Conservation (phyloP, 2,797 vertebrate genomes). For the Kryptopterus vitreolus region DNA sequence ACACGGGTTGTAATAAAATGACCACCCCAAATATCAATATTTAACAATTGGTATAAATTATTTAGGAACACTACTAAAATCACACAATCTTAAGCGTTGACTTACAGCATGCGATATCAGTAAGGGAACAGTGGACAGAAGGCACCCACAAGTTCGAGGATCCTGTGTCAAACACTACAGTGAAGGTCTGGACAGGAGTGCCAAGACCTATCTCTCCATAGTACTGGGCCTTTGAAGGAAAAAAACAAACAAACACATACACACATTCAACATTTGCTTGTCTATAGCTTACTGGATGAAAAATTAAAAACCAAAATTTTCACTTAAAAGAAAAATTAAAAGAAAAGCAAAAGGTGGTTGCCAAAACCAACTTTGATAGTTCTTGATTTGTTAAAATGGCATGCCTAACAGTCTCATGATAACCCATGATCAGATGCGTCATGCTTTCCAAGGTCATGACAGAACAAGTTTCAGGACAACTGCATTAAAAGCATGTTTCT, state of each 20-base stretch:
- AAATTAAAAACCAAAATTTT: not conserved
- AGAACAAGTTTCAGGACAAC: constrained; percentile 3
- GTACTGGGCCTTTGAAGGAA: constrained; percentile 82
- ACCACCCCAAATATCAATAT: not conserved
- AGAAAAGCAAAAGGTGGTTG: not conserved
- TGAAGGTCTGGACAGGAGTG: constrained; percentile 86
- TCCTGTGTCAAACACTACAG: constrained; percentile 94
- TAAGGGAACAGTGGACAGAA: constrained; percentile 81
- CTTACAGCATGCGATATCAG: constrained; percentile 91
- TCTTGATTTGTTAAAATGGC: not conserved
- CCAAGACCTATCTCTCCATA: constrained; percentile 83
- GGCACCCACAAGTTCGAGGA: constrained; percentile 98
- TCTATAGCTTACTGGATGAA: not conserved
- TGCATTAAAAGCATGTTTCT: not conserved
- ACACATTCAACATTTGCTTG: not conserved
- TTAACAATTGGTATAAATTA: constrained; percentile 7
- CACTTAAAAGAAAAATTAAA: not conserved
- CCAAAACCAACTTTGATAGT: constrained; percentile 26
- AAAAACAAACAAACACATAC: not conserved
- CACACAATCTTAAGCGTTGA: constrained; percentile 42
- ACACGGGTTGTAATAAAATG: not conserved
- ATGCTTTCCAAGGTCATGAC: constrained; percentile 10
- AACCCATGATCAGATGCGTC: not conserved
- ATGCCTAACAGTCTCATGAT: constrained; percentile 42
- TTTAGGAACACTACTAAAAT: not conserved